Base-by-base conservation (phyloP, 2,888 invertebrate genomes). In the Trichogramma dendrolimi region DNA sequence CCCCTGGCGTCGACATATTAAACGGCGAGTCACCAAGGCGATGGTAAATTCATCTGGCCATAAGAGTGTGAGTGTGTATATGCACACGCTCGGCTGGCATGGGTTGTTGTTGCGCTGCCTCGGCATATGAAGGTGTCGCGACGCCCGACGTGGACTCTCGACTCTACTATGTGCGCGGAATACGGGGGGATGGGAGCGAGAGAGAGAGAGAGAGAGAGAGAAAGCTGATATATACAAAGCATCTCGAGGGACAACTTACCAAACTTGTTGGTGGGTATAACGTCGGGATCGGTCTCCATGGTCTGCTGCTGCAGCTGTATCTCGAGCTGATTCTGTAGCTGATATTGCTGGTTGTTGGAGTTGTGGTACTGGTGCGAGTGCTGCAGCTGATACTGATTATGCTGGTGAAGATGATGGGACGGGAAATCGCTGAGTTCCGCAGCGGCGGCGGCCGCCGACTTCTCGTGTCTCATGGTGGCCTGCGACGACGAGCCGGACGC, bases 231-330 rank as follows among this genome's bases (percentile, higher is more conserved):
- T 7, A 38, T 41, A 50, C 6, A 52, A 38, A 39, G 41, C 4
- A 41, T 46, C 58, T 6, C 57, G 8, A n/a, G 51, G 49, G 55
- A 51, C 5, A 14, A 71, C 80, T 81, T 80, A 88, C 88, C 88
- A 71, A 86, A 88, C 82, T 88, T 88, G 66, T 87, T 87, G 27
- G 27, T 27, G 67, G 89, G 89, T 76, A 89, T 89, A 64, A 89
- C 85, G 78, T 89, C 89, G 14, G 89, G 89, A 80, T 89, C 89
- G 70, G 83, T 83, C 72, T 86, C 86, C 70, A 86, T 84, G 61
- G 77, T 73, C 68, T 78, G 78, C 65, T 78, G 77, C 38, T 74
- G 68, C 65, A 72, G 75, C 63, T 77, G 77, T 27, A 27, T 27
- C 27, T 27, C 27, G 27, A 27, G 27, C 27, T 27, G 27, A 27